Conservation (phyloP, 2,888 invertebrate species). For the Enchytraeus crypticus region DNA sequence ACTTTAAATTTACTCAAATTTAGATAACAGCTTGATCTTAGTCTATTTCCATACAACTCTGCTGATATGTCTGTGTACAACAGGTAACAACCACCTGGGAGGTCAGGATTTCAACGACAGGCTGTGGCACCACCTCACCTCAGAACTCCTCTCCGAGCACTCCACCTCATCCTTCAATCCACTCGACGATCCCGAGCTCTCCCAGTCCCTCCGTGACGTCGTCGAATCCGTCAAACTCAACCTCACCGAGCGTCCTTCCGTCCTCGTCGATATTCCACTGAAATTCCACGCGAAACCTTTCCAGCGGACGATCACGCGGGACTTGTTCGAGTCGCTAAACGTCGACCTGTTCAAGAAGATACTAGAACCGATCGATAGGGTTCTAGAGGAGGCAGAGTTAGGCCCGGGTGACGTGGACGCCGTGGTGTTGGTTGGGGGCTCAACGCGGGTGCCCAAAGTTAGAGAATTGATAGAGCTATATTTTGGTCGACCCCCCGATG, state of each 20-base stretch:
- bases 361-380: conserved; percentile 48
- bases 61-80: too few relatives aligned
- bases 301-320: conserved; percentile 39
- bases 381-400: conserved; percentile 45
- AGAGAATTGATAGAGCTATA: conserved; percentile 47
- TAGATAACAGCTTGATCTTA: too few relatives aligned
- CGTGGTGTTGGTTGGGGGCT: conserved; percentile 53
- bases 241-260: conserved; percentile 36
- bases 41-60: too few relatives aligned
- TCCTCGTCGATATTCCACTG: conserved; percentile 39
- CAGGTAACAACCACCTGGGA: conserved; percentile 52
- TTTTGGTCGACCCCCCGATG: conserved; percentile 44
- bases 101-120: conserved; percentile 53
- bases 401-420: conserved; percentile 49
- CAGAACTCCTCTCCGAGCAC: conserved; percentile 28
- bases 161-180: conserved; percentile 32
- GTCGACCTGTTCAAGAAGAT: conserved; percentile 49
- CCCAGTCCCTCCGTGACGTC: conserved; percentile 47
- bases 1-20: too few relatives aligned
- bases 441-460: conserved; percentile 51
- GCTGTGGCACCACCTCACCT: conserved; percentile 40
- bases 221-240: conserved; percentile 49
- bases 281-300: not conserved
- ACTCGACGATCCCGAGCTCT: conserved; percentile 47
- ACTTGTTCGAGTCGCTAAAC: conserved; percentile 50